These are phyloP conservation scores for Conger conger DNA, from an alignment of 2,113 vertebrate species.

Conservation along the genomic window DNA sequence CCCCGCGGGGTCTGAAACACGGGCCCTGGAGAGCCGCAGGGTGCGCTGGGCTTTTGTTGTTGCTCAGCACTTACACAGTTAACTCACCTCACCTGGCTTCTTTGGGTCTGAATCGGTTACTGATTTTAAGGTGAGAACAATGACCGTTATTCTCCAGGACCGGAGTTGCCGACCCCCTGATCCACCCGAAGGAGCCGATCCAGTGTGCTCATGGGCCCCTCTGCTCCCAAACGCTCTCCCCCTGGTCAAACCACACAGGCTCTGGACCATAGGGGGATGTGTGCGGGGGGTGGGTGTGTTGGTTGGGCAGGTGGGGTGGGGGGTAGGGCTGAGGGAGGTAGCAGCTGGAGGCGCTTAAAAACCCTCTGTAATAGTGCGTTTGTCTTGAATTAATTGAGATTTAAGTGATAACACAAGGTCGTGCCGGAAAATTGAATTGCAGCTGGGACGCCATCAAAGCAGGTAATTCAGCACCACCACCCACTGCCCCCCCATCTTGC, in stretches of 20 bases:
- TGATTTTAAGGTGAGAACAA: no score
- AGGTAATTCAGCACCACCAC: neutral
- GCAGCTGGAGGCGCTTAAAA: conserved; percentile 2
- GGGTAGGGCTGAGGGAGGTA: neutral
- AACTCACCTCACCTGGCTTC: no score
- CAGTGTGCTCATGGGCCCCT: neutral
- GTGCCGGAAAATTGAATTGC: neutral
- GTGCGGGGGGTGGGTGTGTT: neutral
- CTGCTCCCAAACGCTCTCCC: neutral
- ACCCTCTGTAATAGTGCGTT: neutral
- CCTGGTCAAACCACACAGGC: neutral
- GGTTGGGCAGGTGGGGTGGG: neutral
- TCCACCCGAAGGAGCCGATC: no score
- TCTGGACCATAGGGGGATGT: neutral
- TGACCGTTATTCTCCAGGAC: no score
- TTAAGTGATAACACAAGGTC: conserved; percentile 9
- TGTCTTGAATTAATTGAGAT: conserved; percentile 2
- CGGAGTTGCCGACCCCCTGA: no score
- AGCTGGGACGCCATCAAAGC: neutral
- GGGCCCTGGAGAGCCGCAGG: no score
- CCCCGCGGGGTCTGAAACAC: no score
- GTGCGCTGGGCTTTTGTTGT: no score
- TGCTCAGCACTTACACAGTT: no score
- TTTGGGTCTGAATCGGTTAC: no score
- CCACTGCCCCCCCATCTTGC: neutral